Evolutionary conservation across 2,113 vertebrate species (phyloP), one percentile per base, ranked within the genome.

Genomic region (Oncorhynchus masou): DNA sequence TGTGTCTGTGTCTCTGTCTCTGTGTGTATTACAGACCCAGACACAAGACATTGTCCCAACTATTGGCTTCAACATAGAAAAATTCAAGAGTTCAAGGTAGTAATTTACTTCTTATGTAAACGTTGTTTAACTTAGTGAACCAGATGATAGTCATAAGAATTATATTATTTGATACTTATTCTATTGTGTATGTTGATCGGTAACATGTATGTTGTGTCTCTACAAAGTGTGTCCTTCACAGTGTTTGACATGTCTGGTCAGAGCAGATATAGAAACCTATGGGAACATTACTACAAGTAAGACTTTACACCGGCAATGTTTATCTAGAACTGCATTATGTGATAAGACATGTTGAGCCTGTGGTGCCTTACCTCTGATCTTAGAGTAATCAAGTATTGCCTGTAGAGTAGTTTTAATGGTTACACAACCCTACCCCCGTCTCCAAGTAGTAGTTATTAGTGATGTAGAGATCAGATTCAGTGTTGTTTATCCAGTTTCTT

Each of bases 271-370:
- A 94, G 98, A 92, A 97, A 97, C 88, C 93, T 99, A 16, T 99
- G 98, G 98, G 98, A 99, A 77, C 97, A 99, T 88, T 99, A 99
- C 87, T 99, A 98, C 92, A 99, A 97, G 97, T 99, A 95, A 90
- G 95, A 87, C 45, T n/a, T 29, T 27, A 22, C 59, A 24, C 16
- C 39, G 9, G 39, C 9, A 45, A 45, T 45, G 62, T 57, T 54
- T 22, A 62, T 9, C 19, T 62, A 16, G 8, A 62, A 62, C 20
- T 62, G 59, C n/a, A 24, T 19, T 4, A 19, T 54, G 16, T 19
- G 59, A 9, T 22, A 6, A 11, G 0, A 22, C 4, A 62, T 22
- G 0, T 54, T 54, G 4, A 16, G 12, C 59, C 59, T 6, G 15
- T n/a, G 59, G 59, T n/a, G 59, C 19, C n/a, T 22, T 62, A 62